Conservation (phyloP, 2,113 vertebrate species). For the Erythrolamprus reginae region DNA sequence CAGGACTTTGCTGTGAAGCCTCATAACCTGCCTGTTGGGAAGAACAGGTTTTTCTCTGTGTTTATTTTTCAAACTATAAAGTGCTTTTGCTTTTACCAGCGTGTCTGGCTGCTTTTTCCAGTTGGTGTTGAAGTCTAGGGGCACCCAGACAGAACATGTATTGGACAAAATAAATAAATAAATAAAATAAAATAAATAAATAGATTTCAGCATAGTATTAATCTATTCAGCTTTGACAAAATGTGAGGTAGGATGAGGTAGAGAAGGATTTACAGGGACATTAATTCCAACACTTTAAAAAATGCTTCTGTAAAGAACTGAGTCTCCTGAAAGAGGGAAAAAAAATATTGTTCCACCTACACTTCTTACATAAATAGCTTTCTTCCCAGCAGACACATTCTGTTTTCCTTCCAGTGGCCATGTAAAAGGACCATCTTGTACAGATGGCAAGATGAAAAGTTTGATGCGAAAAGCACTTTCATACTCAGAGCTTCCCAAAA, state of each 20-base stretch:
- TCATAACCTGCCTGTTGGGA: too few relatives aligned
- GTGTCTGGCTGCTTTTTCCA: too few relatives aligned
- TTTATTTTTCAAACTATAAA: too few relatives aligned
- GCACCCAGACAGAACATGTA: too few relatives aligned
- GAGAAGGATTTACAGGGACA: neutral
- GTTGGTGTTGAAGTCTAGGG: too few relatives aligned
- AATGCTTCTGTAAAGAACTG: constrained; percentile 1
- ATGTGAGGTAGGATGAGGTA: neutral
- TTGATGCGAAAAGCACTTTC: neutral
- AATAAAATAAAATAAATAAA: too few relatives aligned
- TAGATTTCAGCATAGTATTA: neutral
- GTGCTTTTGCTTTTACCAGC: too few relatives aligned
- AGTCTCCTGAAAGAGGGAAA: constrained; percentile 10
- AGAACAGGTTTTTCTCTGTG: too few relatives aligned
- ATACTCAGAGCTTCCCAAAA: neutral
- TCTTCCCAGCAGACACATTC: constrained; percentile 12
- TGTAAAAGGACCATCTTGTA: constrained; percentile 2
- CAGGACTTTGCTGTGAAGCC: too few relatives aligned
- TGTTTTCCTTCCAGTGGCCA: neutral
- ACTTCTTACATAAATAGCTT: neutral
- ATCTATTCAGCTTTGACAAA: neutral
- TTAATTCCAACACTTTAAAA: neutral
- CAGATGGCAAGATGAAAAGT: neutral
- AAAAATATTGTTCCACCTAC: constrained; percentile 44
- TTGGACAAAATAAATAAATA: too few relatives aligned